phyloP scores from a whole-genome alignment of 2,113 vertebrate genomes.

The Aptenodytes forsteri region DNA sequence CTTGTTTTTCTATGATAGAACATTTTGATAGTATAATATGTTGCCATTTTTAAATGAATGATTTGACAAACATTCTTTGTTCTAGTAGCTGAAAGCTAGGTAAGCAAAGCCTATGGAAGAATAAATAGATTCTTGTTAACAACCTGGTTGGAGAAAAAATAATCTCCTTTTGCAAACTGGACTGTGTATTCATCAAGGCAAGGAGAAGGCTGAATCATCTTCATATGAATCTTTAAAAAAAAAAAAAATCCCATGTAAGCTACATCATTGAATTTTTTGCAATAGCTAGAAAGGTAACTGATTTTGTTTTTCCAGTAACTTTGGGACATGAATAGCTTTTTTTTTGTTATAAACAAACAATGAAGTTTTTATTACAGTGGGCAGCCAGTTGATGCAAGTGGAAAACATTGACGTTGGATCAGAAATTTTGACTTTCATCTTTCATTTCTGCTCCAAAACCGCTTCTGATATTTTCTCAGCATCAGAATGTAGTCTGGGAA shows the following conservation, averaged over 20 bases:
- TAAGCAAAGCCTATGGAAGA: neutral
- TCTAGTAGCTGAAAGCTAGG: neutral
- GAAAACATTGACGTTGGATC: neutral
- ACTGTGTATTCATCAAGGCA: neutral
- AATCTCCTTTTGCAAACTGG: neutral
- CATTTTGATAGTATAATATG: neutral
- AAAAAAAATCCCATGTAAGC: neutral
- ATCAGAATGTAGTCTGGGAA: neutral
- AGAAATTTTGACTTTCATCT: neutral
- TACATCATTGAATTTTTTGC: neutral
- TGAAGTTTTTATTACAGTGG: neutral
- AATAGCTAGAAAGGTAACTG: neutral
- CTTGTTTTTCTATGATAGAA: neutral
- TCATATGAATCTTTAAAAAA: neutral
- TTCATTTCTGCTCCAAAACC: neutral
- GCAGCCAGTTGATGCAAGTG: neutral
- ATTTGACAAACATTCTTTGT: neutral
- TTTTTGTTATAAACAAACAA: neutral
- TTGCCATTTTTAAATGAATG: neutral
- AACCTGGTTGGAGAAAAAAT: neutral
- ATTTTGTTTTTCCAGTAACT: neutral
- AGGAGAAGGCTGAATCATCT: neutral
- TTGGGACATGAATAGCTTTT: neutral
- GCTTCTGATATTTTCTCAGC: neutral
- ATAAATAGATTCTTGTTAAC: neutral